Evolutionary conservation across 2,113 vertebrate species (phyloP).

Genomic region (Vidua chalybeata): DNA sequence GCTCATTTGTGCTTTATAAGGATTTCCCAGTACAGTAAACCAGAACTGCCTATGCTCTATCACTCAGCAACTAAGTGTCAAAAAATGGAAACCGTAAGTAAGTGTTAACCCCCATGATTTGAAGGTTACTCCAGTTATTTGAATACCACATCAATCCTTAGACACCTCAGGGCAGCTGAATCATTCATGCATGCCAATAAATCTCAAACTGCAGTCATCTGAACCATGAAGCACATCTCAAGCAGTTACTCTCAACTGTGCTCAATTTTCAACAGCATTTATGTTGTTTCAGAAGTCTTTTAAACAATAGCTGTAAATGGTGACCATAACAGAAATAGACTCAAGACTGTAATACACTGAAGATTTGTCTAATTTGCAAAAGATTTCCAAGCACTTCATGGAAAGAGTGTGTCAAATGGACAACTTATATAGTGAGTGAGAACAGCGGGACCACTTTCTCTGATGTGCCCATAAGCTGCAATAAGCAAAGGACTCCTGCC

Average conservation of each 20-base stretch:
- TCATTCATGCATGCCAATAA: background rate
- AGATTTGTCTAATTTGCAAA: background rate
- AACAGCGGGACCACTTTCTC: background rate
- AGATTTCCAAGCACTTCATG: background rate
- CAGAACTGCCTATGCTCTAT: background rate
- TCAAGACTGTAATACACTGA: background rate
- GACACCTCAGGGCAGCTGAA: constrained; percentile 35
- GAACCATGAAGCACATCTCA: background rate
- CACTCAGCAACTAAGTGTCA: background rate
- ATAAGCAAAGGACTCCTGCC: background rate
- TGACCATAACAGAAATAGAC: background rate
- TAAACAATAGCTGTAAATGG: background rate
- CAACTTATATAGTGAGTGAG: background rate
- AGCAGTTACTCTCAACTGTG: constrained; percentile 8
- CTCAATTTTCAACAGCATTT: background rate
- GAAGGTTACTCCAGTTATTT: constrained; percentile 6
- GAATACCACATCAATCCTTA: constrained; percentile 14
- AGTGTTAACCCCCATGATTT: background rate
- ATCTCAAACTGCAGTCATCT: background rate
- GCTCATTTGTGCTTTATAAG: background rate
- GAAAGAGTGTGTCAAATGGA: background rate
- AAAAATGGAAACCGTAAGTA: constrained; percentile 31
- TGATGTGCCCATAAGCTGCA: background rate
- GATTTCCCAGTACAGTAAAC: background rate
- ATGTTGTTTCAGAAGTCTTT: background rate